phyloP scores from a whole-genome alignment of 30 jellyfish, hydroid and myxozoan genomes.

The Rhopilema esculentum region DNA sequence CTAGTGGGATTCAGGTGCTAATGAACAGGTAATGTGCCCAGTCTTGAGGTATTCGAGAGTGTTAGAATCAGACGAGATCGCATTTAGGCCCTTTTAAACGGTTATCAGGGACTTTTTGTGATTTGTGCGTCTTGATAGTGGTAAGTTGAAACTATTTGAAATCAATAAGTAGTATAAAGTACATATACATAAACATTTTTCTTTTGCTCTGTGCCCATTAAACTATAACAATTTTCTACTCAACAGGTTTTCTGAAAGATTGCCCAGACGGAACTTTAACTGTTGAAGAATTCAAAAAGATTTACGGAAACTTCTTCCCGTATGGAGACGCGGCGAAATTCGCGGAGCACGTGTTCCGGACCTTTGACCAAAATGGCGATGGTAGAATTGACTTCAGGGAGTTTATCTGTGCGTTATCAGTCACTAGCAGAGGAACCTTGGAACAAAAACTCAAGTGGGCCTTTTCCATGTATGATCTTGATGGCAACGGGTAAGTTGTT shows the following conservation, averaged over 20 bases:
- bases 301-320: constrained; percentile 97
- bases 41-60: too few relatives aligned
- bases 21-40: too few relatives aligned
- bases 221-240: background rate
- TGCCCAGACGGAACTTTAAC: constrained; percentile 99
- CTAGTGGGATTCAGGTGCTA: too few relatives aligned
- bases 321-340: constrained; percentile 99
- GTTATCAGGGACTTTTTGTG: too few relatives aligned
- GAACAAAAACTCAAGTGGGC: constrained; percentile 99
- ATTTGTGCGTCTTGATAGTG: too few relatives aligned
- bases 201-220: too few relatives aligned
- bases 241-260: constrained; percentile 92
- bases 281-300: constrained; percentile 97
- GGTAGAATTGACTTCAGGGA: constrained; percentile 97
- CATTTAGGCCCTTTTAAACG: too few relatives aligned
- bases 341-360: constrained; percentile 98
- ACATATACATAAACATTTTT: too few relatives aligned
- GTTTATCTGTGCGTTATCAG: constrained; percentile 95
- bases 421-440: constrained; percentile 96
- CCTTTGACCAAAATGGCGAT: constrained; percentile 97
- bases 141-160: too few relatives aligned
- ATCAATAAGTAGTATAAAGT: too few relatives aligned
- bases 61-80: too few relatives aligned
- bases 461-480: constrained; percentile 97
- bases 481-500: constrained; percentile 90